Conservation (phyloP, 2,797 vertebrate genomes). For the Florisuga fusca region DNA sequence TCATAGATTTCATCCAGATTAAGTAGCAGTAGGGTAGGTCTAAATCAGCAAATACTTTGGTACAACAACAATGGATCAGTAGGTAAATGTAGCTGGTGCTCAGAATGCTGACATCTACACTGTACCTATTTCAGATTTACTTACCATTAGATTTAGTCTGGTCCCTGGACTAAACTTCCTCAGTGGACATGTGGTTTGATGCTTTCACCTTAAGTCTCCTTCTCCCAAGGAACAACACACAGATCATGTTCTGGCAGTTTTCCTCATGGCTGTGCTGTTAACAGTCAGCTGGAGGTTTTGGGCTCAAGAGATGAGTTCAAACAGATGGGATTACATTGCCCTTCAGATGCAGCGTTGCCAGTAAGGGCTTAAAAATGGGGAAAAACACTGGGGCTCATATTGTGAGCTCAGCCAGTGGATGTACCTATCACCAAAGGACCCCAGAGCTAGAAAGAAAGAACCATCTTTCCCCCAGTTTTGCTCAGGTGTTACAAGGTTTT, state of each 20-base stretch:
- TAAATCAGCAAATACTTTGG: background rate
- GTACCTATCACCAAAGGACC: background rate
- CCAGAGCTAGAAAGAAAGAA: background rate
- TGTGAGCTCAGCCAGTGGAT: background rate
- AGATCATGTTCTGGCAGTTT: background rate
- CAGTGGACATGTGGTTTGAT: accelerated
- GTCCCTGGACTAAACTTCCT: background rate
- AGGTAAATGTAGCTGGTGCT: background rate
- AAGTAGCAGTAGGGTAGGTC: background rate
- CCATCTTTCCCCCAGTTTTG: accelerated
- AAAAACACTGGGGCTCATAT: background rate
- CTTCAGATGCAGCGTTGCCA: background rate
- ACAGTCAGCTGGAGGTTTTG: background rate
- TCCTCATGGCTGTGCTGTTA: background rate
- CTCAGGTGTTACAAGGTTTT: background rate
- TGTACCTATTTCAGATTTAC: background rate
- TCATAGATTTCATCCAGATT: background rate
- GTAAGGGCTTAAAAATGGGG: background rate
- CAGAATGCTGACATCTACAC: background rate
- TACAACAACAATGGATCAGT: background rate
- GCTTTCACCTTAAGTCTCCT: background rate
- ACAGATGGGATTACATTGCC: background rate
- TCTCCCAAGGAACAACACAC: background rate
- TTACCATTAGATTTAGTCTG: background rate
- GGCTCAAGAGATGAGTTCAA: background rate